phyloP scores from a whole-genome alignment of 2,888 invertebrate species.

The Volucella zonaria region DNA sequence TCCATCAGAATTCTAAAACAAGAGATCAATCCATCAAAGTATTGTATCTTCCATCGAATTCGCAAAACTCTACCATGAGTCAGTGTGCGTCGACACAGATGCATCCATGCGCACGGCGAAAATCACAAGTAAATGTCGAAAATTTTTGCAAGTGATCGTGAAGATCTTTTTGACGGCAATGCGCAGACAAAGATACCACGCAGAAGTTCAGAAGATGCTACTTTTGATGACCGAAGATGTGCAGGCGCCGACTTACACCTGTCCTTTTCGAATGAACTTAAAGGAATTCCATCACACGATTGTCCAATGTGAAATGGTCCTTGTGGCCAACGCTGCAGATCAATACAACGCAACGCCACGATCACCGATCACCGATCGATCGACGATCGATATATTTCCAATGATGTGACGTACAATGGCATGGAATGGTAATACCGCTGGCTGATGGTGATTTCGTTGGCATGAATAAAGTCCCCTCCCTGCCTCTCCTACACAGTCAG shows the following conservation, averaged over 20 bases:
- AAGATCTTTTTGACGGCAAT: conserved; percentile 42
- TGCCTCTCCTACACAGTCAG: conserved; percentile 20
- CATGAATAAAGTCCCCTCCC: conserved; percentile 29
- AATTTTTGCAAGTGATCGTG: conserved; percentile 52
- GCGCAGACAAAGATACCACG: conserved; percentile 58
- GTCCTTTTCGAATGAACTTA: conserved; percentile 75
- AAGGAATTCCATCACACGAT: conserved; percentile 72
- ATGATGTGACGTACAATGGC: conserved; percentile 50
- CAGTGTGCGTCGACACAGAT: conserved; percentile 60
- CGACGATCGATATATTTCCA: conserved; percentile 57
- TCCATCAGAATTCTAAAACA: conserved; percentile 73
- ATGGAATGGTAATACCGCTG: conserved; percentile 62
- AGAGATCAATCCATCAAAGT: conserved; percentile 74
- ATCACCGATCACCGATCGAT: background rate
- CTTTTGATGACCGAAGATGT: conserved; percentile 37
- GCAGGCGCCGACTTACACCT: conserved; percentile 77
- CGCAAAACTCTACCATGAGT: conserved; percentile 4
- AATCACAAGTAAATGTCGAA: conserved; percentile 41
- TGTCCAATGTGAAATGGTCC: conserved; percentile 29
- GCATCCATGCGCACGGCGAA: conserved; percentile 37
- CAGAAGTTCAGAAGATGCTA: conserved; percentile 37
- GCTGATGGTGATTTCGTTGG: conserved; percentile 50
- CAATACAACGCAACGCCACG: conserved; percentile 33
- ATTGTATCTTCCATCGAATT: conserved; percentile 60
- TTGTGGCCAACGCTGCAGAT: conserved; percentile 43